phyloP scores from a whole-genome alignment of 2,888 invertebrate species.

The Zele albiditarsus region DNA sequence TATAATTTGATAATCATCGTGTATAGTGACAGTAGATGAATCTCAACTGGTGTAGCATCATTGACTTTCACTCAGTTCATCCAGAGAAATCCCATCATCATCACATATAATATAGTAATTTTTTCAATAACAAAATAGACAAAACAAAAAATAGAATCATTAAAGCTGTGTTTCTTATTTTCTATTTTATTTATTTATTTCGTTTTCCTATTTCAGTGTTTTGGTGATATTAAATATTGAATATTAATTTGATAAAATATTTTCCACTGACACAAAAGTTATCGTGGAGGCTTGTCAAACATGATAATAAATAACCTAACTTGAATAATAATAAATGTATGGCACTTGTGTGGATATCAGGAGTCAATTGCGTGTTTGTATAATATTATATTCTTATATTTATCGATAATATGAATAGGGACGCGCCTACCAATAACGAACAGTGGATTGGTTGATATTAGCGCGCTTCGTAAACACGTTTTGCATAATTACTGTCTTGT shows the following conservation, averaged over 20 bases:
- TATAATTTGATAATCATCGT: not conserved
- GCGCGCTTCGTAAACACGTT: constrained; percentile 60
- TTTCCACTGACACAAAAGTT: not conserved
- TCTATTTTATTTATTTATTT: not conserved
- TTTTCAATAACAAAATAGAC: not conserved
- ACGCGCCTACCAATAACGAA: constrained; percentile 57
- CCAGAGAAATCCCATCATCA: constrained; percentile 5
- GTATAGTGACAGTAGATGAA: not conserved
- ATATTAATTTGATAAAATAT: not conserved
- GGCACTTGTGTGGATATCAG: not conserved
- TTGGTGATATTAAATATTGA: not conserved
- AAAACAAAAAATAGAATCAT: not conserved
- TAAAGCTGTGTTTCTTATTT: not conserved
- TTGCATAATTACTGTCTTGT: constrained; percentile 54
- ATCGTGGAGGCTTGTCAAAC: constrained; percentile 7
- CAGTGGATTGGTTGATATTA: constrained; percentile 56
- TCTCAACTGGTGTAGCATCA: constrained; percentile 12
- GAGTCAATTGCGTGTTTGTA: not conserved
- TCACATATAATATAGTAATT: not conserved
- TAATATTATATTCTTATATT: not conserved
- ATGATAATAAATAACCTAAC: not conserved
- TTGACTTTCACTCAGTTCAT: constrained; percentile 14
- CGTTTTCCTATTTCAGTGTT: not conserved
- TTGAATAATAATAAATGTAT: not conserved
- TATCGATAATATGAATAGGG: constrained; percentile 41